Evolutionary conservation across 2,888 invertebrate genomes (phyloP), one percentile per base, ranked within the genome.

Genomic region (Chouioia cunea): DNA sequence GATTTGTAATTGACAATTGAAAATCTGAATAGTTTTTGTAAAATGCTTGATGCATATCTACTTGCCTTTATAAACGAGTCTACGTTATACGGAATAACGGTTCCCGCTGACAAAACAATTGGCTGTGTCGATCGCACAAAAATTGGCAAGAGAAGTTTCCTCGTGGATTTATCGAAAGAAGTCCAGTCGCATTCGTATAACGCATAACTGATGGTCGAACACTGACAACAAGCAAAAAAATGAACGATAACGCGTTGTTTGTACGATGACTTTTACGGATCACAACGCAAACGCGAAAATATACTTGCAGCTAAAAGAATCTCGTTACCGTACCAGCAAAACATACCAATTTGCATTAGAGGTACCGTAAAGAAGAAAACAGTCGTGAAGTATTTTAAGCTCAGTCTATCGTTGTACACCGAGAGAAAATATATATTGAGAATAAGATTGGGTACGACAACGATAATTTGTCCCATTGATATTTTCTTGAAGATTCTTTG

Each of bases 261-360:
- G n/a, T n/a, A n/a, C n/a, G n/a, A n/a, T n/a, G n/a, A n/a, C n/a
- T n/a, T 27, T 27, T 27, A 6, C 6, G 6, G 6, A 27, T 27
- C 6, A 27, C 27, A 27, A 27, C 6, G 2, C 6, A 6, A 27
- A 27, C 2, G 6, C 27, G 27, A 27, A 44, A 27, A 27, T 43
- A n/a, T 18, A 47, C 66, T 48, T 63, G 65, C 73, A 23, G 36
- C 48, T 52, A 65, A 62, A 27, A 57, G 0, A 27, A 73, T 53
- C 56, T 69, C 65, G 58, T 69, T 73, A 0, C 69, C 65, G 10
- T 65, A 73, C 73, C 69, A 69, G 44, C 69, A 69, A 36, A 62
- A 52, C 54, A 69, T 67, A 18, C 16, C 62, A 36, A 73, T 53
- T 54, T 66, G 58, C 62, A 73, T 65, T 10, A 69, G n/a, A 18